A percentile compares a stretch with the other conserved stretches of the same genome.
Conservation (phyloP, 92 coral and sea anemone species). For the Palythoa grandiflora region DNA sequence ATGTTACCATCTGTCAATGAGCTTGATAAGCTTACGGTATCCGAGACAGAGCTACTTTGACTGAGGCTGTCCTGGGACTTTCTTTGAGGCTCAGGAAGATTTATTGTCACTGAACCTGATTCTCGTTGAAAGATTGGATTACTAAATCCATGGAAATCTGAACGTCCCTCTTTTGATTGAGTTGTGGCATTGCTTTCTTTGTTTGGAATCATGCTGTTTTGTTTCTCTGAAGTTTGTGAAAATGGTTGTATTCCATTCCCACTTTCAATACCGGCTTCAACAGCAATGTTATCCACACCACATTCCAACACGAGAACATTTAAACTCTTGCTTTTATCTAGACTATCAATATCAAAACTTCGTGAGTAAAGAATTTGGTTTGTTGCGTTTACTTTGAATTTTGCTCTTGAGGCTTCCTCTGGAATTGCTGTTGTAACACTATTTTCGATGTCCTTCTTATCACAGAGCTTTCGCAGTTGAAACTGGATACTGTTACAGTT, state of each 20-base stretch:
- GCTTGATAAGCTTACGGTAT: conserved; percentile 58
- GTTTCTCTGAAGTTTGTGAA: conserved; percentile 59
- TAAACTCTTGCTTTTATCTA: conserved; percentile 60
- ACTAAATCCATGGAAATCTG: conserved; percentile 67
- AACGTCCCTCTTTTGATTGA: conserved; percentile 12
- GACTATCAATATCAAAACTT: conserved; percentile 57
- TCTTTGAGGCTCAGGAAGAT: conserved; percentile 52
- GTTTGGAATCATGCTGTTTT: conserved; percentile 33
- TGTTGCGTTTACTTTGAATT: conserved; percentile 77
- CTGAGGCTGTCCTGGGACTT: conserved; percentile 63
- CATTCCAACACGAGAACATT: conserved; percentile 92
- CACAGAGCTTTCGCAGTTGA: conserved; percentile 90
- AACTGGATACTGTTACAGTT: conserved; percentile 85
- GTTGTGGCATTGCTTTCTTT: background rate
- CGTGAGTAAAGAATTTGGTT: conserved; percentile 74
- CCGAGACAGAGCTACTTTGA: conserved; percentile 82
- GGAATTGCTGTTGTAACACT: conserved; percentile 96
- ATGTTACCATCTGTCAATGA: conserved; percentile 83
- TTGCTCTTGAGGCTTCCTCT: conserved; percentile 80
- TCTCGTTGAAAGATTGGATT: conserved; percentile 78
- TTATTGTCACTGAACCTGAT: conserved; percentile 52
- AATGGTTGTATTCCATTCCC: conserved; percentile 79
- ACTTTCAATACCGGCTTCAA: conserved; percentile 87
- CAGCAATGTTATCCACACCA: conserved; percentile 84
- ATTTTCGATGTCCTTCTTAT: conserved; percentile 85